Conservation (phyloP, 2,797 vertebrate species). For the Amphiprion clarkii region DNA sequence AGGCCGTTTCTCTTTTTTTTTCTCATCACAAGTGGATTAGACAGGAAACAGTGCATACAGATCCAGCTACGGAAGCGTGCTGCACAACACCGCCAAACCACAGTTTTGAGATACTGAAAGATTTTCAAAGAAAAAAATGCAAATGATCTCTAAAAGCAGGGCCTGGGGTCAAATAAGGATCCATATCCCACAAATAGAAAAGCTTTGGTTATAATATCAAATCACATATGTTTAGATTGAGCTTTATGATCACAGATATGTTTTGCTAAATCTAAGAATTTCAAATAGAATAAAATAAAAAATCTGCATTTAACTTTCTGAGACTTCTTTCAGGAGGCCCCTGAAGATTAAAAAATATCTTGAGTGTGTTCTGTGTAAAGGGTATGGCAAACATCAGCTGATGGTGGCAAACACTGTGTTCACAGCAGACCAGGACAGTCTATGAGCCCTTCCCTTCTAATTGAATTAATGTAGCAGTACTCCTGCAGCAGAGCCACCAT, state of each 20-base stretch:
- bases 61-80: not conserved
- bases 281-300: not conserved
- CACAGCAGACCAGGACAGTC: not conserved
- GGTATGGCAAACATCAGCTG: not conserved
- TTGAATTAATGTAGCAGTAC: slow-evolving; percentile 27
- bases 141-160: not conserved
- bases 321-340: not conserved
- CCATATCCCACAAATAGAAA: not conserved
- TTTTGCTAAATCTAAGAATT: not conserved
- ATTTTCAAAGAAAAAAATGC: slow-evolving; percentile 1
- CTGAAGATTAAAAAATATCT: not conserved
- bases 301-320: not conserved
- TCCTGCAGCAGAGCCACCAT: slow-evolving; percentile 13
- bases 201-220: too few relatives aligned
- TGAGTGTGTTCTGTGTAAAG: not conserved
- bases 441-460: slow-evolving; percentile 25
- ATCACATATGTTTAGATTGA: too few relatives aligned
- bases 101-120: not conserved
- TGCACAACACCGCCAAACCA: slow-evolving; percentile 4
- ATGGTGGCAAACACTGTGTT: not conserved
- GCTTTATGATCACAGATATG: not conserved
- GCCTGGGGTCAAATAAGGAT: not conserved
- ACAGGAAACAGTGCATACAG: slow-evolving; percentile 16
- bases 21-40: not conserved
- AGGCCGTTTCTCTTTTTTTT: not conserved